Percentiles rank a stretch among this genome's conserved stretches.
Evolutionary conservation across 2,888 invertebrate species (phyloP).

Genomic region (Meganola albula): DNA sequence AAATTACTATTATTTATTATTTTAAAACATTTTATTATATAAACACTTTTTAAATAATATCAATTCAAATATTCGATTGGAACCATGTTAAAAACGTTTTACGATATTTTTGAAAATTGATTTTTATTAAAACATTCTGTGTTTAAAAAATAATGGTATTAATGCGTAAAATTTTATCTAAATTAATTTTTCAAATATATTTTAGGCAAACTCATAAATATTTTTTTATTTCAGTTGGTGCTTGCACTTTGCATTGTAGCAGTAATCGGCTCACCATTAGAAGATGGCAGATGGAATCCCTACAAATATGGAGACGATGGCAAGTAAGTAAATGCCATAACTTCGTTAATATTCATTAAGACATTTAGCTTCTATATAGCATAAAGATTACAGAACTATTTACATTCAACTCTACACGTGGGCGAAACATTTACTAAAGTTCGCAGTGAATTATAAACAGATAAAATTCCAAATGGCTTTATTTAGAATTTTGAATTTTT

Average conservation of each 20-base stretch:
- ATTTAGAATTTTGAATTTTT: too few species aligned
- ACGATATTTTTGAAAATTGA: too few species aligned
- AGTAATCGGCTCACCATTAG: constrained; percentile 43
- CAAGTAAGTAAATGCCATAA: constrained; percentile 64
- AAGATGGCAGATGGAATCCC: constrained; percentile 63
- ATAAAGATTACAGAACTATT: too few species aligned
- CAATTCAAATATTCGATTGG: background rate
- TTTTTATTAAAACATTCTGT: too few species aligned
- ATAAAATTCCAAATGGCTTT: too few species aligned
- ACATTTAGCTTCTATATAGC: constrained; percentile 16
- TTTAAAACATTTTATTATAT: constrained; percentile 1
- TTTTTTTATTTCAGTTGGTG: constrained; percentile 39
- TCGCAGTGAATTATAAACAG: too few species aligned
- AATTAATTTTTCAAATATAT: constrained; percentile 13
- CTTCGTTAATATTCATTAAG: constrained; percentile 26
- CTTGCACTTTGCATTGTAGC: constrained; percentile 53
- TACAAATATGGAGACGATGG: constrained; percentile 57
- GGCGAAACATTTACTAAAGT: too few species aligned
- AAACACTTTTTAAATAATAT: constrained; percentile 4
- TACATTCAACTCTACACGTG: too few species aligned
- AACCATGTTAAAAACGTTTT: too few species aligned
- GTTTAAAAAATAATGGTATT: too few species aligned
- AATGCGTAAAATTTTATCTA: too few species aligned
- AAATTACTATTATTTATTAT: constrained; percentile 9
- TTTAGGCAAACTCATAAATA: background rate